phyloP scores from a whole-genome alignment of 2,888 invertebrate species.

The Drosophila pegasa region DNA sequence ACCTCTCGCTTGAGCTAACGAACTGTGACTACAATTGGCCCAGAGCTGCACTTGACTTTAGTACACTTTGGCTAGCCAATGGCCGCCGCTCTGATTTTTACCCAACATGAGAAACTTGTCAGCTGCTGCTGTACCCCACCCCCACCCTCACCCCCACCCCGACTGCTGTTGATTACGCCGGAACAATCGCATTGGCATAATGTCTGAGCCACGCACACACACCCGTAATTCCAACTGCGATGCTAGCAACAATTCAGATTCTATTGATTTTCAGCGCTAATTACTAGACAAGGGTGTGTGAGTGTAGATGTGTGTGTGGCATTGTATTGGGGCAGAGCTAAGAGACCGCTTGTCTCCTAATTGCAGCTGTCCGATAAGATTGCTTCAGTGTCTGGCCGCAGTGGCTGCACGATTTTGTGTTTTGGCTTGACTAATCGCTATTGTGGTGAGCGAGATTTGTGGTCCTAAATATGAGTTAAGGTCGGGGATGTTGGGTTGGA shows the following conservation, averaged over 20 bases:
- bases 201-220: slow-evolving; percentile 36
- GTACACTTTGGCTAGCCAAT: slow-evolving; percentile 28
- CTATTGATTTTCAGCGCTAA: slow-evolving; percentile 72
- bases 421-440: slow-evolving; percentile 17
- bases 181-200: slow-evolving; percentile 54
- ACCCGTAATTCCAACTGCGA: slow-evolving; percentile 50
- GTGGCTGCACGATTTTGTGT: slow-evolving; percentile 19
- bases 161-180: slow-evolving; percentile 58
- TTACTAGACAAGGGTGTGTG: slow-evolving; percentile 33
- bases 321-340: slow-evolving; percentile 1
- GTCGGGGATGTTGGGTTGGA: not conserved
- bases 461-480: not conserved
- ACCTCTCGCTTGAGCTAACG: slow-evolving; percentile 45
- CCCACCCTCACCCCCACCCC: no score
- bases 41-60: slow-evolving; percentile 69
- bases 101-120: slow-evolving; percentile 61
- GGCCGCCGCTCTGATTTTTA: slow-evolving; percentile 27
- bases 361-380: slow-evolving; percentile 54
- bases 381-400: slow-evolving; percentile 4
- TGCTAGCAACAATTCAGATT: slow-evolving; percentile 37
- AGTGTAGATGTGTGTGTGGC: not conserved
- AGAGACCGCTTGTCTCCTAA: slow-evolving; percentile 36
- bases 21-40: slow-evolving; percentile 63
- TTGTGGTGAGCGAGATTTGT: not conserved
- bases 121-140: slow-evolving; percentile 59